Conservation (phyloP, 2,113 vertebrate species). For the Petromus typicus region DNA sequence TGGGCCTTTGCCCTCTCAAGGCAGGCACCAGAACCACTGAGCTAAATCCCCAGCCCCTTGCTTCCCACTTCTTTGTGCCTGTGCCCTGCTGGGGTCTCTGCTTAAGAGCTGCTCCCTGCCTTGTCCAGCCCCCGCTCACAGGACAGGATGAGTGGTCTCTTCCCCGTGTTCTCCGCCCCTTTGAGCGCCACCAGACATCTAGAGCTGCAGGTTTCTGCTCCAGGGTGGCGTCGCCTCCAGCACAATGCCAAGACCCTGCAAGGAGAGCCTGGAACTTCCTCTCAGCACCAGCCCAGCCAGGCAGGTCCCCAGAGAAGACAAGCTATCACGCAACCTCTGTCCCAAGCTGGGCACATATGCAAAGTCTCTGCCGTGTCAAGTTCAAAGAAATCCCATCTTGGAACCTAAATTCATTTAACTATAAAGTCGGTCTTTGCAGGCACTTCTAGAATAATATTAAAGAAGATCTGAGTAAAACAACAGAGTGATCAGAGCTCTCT, state of each 20-base stretch:
- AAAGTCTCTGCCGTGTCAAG: not conserved
- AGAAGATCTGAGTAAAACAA: not conserved
- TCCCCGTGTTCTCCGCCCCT: not conserved
- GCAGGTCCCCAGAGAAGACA: not conserved
- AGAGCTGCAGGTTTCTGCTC: fast-evolving
- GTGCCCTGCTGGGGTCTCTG: not conserved
- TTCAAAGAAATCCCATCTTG: not conserved
- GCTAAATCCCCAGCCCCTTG: too few species aligned
- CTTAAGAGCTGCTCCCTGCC: not conserved
- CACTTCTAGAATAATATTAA: not conserved
- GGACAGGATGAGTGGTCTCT: fast-evolving
- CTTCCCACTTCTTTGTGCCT: not conserved
- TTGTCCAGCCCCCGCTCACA: not conserved
- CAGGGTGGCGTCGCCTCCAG: not conserved
- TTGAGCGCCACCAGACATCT: too few species aligned
- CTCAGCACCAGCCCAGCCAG: too few species aligned
- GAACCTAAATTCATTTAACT: not conserved
- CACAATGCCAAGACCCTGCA: not conserved
- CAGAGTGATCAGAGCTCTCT: not conserved
- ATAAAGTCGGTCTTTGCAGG: not conserved
- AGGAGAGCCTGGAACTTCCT: not conserved
- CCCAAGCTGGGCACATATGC: not conserved
- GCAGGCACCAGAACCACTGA: too few species aligned
- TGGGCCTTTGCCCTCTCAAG: too few species aligned
- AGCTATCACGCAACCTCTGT: too few species aligned